Evolutionary conservation across 2,113 vertebrate species (phyloP), one percentile per base, ranked within the genome.

Genomic region (Rhinoderma darwinii): DNA sequence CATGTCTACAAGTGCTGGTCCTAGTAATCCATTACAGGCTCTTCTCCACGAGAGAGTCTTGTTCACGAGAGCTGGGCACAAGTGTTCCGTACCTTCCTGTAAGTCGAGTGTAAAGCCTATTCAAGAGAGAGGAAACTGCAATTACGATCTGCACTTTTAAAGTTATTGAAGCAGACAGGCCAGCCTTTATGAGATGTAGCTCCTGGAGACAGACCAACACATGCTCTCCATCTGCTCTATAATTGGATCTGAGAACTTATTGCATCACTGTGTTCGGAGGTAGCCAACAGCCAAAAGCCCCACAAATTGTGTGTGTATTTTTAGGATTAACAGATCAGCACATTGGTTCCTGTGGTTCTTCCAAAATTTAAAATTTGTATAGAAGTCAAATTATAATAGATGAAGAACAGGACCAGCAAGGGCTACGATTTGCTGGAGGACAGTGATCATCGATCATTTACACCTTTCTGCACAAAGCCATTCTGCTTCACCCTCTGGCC

Each of bases 101-200:
- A 82, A 82, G 82, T 73, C 10, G 50, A 44, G 27, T 59, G 79
- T 39, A 77, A 87, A 83, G 41, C 27, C 80, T 79, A 66, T 72
- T 43, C 56, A 51, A 51, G 86, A 86, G 59, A 27, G n/a, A 47
- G 10, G 50, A 70, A 39, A 70, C 47, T 30, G 68, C 35, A 72
- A 43, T 50, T 78, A 43, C 20, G 9, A 59, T 75, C 30, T 44
- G 18, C 85, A 78, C 74, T 84, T 86, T 86, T 84, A 74, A 88
- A 81, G 56, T 59, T 82, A 83, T 84, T 39, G 54, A 61, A 81
- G 85, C 63, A 77, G 81, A 86, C 87, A 70, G 59, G 61, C 73
- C 75, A 59, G 81, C 63, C 50, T 87, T 86, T 88, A 68, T 88
- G 86, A 81, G 81, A 76, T 77, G 80, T 88, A 82, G 76, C 63